phyloP scores from a whole-genome alignment of 2,888 invertebrate genomes.

The Cynaeus angustus region DNA sequence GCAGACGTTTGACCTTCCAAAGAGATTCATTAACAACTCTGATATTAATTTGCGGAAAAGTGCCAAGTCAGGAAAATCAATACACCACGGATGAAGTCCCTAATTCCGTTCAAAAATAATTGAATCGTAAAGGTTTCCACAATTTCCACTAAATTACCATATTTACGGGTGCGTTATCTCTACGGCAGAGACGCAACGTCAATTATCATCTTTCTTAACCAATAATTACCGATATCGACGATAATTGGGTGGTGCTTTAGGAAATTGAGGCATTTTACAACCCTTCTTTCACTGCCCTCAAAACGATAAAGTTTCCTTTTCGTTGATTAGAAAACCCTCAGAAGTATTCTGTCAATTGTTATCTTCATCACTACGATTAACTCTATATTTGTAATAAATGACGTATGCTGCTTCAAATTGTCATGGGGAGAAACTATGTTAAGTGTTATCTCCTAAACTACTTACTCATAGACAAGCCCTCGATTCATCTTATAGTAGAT shows the following conservation, averaged over 20 bases:
- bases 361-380: slow-evolving; percentile 4
- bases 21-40: slow-evolving; percentile 50
- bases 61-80: slow-evolving; percentile 50
- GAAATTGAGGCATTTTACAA: slow-evolving; percentile 30
- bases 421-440: slow-evolving; percentile 35
- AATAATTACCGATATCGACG: slow-evolving; percentile 31
- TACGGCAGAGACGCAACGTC: slow-evolving; percentile 13
- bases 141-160: slow-evolving; percentile 45
- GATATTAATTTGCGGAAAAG: slow-evolving; percentile 51
- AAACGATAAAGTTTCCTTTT: slow-evolving; percentile 17
- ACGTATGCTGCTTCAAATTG: slow-evolving; percentile 10
- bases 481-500: slow-evolving; percentile 10
- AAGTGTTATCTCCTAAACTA: slow-evolving; percentile 41
- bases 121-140: slow-evolving; percentile 48
- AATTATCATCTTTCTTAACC: slow-evolving; percentile 31
- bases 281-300: neutral
- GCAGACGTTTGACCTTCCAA: slow-evolving; percentile 48
- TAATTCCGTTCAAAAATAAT: slow-evolving; percentile 46
- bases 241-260: slow-evolving; percentile 2
- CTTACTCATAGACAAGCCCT: slow-evolving; percentile 20
- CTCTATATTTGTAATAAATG: slow-evolving; percentile 13
- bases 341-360: neutral
- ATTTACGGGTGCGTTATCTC: slow-evolving; percentile 40
- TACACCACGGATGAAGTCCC: slow-evolving; percentile 29
- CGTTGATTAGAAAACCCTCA: neutral